Base-by-base conservation (phyloP, 2,113 vertebrate species). In the Campylorhamphus procurvoides region DNA sequence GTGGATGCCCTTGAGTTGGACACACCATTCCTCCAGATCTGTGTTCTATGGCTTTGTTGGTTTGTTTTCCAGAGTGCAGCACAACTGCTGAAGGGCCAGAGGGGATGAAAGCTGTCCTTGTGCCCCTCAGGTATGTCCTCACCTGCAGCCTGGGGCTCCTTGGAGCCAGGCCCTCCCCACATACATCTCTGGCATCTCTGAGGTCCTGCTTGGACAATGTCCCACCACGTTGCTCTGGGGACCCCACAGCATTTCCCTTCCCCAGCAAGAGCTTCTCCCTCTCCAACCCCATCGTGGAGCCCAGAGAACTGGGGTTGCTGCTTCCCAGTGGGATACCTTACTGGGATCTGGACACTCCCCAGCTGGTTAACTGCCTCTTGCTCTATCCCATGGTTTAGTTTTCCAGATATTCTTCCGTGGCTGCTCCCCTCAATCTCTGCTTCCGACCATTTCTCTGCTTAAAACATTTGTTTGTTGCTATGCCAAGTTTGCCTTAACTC, bases 311-410 rank as follows among this genome's bases (percentile, higher is more conserved):
- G 31, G 47, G 39, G 58, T 19, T 80, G 58, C 49, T 22, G 3
- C 4, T 50, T 39, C 37, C 56, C 76, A 39, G 31, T 0, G 12
- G 27, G 23, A 6, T n/a, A 49, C 29, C 33, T 10, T 1, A 1
- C 35, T 2, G 7, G 17, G 27, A 5, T 12, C 55, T 8, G 35
- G 14, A 18, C 12, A 0, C 15, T 20, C 20, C 42, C 7, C 42
- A n/a, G 24, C 28, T 3, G 2, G 31, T 8, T 0, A 0, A 15
- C 39, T 18, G n/a, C 40, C 35, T 31, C 58, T 33, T 2, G 0
- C 35, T 56, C 35, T 31, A 1, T 7, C 47, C 37, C 66, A 17
- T 15, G 4, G 1, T 12, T 79, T 39, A 3, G 2, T 19, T 76
- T 59, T 18, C 64, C 24, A n/a, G 31, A 13, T 1, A 0, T 46